Percentiles rank a stretch among this genome's conserved stretches.
phyloP scores from a whole-genome alignment of 2,888 invertebrate genomes.

The Tenthredo amoena region DNA sequence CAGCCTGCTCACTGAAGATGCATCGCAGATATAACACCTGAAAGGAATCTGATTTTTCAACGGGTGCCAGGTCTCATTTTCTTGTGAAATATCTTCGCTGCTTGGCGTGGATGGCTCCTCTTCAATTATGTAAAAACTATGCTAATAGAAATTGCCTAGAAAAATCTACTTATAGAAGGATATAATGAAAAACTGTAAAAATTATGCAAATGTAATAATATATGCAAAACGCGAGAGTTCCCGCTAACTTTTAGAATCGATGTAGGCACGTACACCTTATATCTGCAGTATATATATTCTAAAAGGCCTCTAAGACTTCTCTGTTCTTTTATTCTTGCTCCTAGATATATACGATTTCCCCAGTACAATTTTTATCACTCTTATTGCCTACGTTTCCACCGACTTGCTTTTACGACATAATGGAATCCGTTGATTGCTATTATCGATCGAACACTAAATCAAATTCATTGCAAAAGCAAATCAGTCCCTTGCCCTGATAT shows the following conservation, averaged over 20 bases:
- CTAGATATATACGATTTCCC: neutral
- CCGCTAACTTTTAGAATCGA: slow-evolving; percentile 61
- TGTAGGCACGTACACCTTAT: neutral
- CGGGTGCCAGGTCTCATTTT: slow-evolving; percentile 67
- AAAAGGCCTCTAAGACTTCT: slow-evolving; percentile 1
- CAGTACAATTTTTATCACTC: neutral
- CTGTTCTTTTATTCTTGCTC: neutral
- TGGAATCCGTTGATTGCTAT: neutral
- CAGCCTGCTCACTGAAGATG: neutral
- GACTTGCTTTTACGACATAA: neutral
- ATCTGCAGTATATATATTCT: neutral
- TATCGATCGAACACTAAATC: neutral
- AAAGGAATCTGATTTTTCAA: neutral
- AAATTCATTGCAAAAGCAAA: neutral
- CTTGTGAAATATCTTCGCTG: slow-evolving; percentile 66
- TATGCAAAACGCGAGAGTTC: slow-evolving; percentile 64
- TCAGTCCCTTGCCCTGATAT: neutral
- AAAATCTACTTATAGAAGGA: slow-evolving; percentile 71
- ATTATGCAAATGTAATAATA: slow-evolving; percentile 72
- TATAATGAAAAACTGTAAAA: slow-evolving; percentile 69
- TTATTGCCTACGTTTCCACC: neutral
- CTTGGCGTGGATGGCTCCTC: slow-evolving; percentile 56
- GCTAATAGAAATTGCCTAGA: slow-evolving; percentile 75
- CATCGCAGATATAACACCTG: neutral
- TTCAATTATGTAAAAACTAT: slow-evolving; percentile 76